A percentile compares a stretch with the other conserved stretches of the same genome.
Evolutionary conservation across 1,140 invertebrate species (phyloP).

Genomic region (Luehdorfia chinensis): DNA sequence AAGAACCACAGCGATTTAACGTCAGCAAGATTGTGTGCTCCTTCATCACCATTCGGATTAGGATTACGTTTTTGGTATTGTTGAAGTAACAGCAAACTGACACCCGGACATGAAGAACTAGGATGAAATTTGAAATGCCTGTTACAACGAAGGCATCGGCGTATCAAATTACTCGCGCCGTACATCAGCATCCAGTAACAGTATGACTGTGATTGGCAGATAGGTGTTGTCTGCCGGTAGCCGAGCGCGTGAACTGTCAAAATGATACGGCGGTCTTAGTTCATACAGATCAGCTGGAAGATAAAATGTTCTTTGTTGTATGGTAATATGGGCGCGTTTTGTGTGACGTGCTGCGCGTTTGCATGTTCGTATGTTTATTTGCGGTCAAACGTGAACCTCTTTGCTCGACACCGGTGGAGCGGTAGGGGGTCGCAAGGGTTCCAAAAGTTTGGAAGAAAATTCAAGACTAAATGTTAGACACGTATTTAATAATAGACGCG

Average conservation of each 20-base stretch:
- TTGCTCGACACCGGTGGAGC: conserved; percentile 7
- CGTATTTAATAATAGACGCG: too few species aligned
- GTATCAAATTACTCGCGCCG: not conserved
- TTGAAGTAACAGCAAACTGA: not conserved
- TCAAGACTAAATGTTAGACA: not conserved
- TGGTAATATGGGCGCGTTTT: too few species aligned
- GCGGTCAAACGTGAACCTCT: conserved; percentile 16
- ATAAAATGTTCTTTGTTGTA: too few species aligned
- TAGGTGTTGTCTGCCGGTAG: conserved; percentile 1
- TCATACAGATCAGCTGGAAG: too few species aligned
- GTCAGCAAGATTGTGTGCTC: too few species aligned
- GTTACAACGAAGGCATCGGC: not conserved
- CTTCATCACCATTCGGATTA: too few species aligned
- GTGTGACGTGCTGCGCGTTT: too few species aligned
- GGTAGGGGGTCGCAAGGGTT: conserved; percentile 5
- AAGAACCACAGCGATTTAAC: too few species aligned
- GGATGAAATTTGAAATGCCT: conserved; percentile 4
- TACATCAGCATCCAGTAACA: not conserved
- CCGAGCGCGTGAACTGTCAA: conserved; percentile 3
- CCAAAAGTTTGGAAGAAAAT: not conserved
- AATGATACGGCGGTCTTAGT: not conserved
- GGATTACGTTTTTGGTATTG: not conserved
- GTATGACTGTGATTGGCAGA: conserved; percentile 1
- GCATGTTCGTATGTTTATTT: conserved; percentile 15
- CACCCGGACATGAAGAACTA: not conserved